Evolutionary conservation across 1,140 invertebrate genomes (phyloP).

Genomic region (Nautilus pompilius): DNA sequence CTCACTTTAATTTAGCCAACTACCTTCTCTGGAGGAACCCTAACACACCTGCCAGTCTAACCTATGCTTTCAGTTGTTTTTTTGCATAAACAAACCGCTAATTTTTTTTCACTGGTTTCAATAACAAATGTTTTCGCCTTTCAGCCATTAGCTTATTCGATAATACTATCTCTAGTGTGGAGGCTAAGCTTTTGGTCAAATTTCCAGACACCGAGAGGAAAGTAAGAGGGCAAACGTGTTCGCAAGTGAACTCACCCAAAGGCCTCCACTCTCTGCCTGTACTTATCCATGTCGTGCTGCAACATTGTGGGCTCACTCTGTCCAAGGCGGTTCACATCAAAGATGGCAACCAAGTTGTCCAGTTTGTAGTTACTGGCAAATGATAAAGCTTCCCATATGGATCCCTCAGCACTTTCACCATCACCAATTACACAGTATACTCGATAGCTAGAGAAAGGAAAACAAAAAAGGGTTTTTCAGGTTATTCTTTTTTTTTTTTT

Average conservation of each 20-base stretch:
- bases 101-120: too few relatives aligned
- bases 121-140: too few relatives aligned
- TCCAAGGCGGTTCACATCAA: slow-evolving; percentile 96
- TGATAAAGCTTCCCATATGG: slow-evolving; percentile 94
- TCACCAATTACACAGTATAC: slow-evolving; percentile 96
- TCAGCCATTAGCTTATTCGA: too few relatives aligned
- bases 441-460: slow-evolving; percentile 60
- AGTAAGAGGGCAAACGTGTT: background rate
- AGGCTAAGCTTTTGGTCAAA: too few relatives aligned
- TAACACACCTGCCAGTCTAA: too few relatives aligned
- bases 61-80: too few relatives aligned
- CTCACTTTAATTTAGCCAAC: too few relatives aligned
- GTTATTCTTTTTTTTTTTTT: background rate
- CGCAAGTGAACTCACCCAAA: slow-evolving; percentile 74
- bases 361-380: slow-evolving; percentile 94
- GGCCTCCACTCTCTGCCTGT: slow-evolving; percentile 80
- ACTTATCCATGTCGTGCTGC: slow-evolving; percentile 88
- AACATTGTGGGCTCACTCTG: slow-evolving; percentile 93
- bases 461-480: background rate
- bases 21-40: too few relatives aligned
- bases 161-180: too few relatives aligned
- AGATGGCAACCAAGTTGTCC: slow-evolving; percentile 94
- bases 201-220: too few relatives aligned
- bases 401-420: slow-evolving; percentile 97
- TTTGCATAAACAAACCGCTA: too few relatives aligned